A percentile compares a stretch with the other conserved stretches of the same genome.
phyloP scores from a whole-genome alignment of 2,797 vertebrate species.

The Gorsachius magnificus region DNA sequence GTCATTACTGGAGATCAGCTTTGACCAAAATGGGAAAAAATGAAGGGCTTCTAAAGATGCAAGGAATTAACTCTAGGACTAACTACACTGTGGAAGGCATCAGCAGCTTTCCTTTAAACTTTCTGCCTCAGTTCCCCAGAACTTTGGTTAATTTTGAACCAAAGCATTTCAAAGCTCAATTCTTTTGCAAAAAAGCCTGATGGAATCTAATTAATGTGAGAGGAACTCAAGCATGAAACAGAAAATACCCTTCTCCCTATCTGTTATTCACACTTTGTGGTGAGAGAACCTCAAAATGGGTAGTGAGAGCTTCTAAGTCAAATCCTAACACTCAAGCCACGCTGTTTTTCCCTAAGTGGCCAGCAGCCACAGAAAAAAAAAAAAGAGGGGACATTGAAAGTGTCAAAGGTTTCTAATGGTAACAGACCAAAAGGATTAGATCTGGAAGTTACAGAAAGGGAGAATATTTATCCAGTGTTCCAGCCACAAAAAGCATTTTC shows the following conservation, averaged over 20 bases:
- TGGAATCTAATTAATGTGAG: neutral
- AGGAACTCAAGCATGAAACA: neutral
- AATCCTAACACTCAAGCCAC: neutral
- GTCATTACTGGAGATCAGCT: neutral
- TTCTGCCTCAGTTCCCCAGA: neutral
- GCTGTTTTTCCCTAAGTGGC: neutral
- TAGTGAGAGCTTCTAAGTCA: neutral
- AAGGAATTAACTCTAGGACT: neutral
- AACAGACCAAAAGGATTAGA: neutral
- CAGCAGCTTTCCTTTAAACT: conserved; percentile 4
- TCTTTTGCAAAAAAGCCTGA: neutral
- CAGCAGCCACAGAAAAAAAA: neutral
- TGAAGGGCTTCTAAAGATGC: neutral
- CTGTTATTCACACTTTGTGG: neutral
- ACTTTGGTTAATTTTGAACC: neutral
- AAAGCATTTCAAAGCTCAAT: neutral
- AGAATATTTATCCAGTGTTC: neutral
- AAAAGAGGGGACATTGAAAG: neutral
- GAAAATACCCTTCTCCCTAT: neutral
- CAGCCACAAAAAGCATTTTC: accelerated
- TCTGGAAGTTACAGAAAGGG: neutral
- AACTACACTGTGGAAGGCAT: neutral
- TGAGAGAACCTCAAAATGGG: neutral
- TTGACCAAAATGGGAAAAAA: neutral
- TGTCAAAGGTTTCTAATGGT: neutral